Conservation (phyloP, 1,140 invertebrate genomes). For the Andrena cerasifolii region DNA sequence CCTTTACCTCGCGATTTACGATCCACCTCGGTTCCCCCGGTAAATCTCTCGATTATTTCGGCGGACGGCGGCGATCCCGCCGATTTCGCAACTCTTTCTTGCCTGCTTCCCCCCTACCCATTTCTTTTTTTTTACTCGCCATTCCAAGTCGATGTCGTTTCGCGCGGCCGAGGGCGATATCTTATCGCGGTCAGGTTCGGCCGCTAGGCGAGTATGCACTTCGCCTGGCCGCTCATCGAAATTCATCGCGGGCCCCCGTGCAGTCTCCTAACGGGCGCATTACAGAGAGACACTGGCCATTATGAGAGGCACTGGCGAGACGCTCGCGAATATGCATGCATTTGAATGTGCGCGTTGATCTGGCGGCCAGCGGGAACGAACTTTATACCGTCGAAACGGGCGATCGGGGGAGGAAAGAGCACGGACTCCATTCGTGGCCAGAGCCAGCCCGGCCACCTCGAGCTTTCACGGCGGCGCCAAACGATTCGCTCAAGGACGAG, state of each 20-base stretch:
- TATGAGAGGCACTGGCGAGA: conserved; percentile 45
- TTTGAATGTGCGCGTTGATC: conserved; percentile 41
- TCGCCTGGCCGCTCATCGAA: conserved; percentile 50
- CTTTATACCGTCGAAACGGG: not conserved
- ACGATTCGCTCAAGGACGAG: no score
- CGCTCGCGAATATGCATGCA: conserved; percentile 31
- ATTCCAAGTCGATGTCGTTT: conserved; percentile 33
- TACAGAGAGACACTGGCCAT: conserved; percentile 44
- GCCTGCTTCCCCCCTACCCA: not conserved
- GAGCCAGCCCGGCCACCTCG: no score
- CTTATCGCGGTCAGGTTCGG: conserved; percentile 35
- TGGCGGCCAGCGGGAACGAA: conserved; percentile 3
- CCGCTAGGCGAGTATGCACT: conserved; percentile 43
- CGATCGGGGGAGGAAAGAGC: conserved; percentile 8
- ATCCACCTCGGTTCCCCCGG: not conserved
- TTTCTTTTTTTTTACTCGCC: not conserved
- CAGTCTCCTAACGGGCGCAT: conserved; percentile 40
- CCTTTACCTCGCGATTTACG: conserved; percentile 29
- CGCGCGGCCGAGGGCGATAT: conserved; percentile 17
- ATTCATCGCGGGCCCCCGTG: conserved; percentile 42
- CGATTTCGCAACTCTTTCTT: not conserved
- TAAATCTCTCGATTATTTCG: conserved; percentile 8
- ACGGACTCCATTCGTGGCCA: not conserved
- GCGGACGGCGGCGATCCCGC: not conserved
- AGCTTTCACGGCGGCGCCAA: no score